Evolutionary conservation across 2,113 vertebrate species (phyloP).

Genomic region (Ceuthmochares aereus): DNA sequence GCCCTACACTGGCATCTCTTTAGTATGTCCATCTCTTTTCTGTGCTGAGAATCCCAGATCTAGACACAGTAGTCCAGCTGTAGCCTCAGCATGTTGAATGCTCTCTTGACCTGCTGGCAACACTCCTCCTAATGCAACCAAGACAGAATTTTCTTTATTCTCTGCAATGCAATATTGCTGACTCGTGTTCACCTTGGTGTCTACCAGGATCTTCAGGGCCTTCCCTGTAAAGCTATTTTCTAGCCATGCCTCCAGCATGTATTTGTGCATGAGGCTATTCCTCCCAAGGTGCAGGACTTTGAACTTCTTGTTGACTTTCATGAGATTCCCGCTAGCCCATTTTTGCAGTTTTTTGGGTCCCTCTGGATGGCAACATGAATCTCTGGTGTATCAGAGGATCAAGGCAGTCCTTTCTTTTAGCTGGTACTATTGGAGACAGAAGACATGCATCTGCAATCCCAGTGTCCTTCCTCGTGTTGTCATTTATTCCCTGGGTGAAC

Average conservation of each 20-base stretch:
- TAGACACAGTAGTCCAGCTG: neutral
- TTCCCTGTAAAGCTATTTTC: neutral
- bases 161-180: neutral
- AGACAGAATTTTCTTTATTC: neutral
- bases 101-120: neutral
- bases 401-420: neutral
- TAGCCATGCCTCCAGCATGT: neutral
- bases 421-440: neutral
- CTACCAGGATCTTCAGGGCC: neutral
- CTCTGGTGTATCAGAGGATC: neutral
- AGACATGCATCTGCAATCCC: neutral
- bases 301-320: neutral
- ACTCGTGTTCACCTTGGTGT: neutral
- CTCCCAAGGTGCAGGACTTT: neutral
- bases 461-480: neutral
- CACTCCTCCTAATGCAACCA: neutral
- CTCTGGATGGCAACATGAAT: neutral
- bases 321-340: neutral
- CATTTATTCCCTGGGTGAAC: neutral
- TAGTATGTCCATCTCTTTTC: neutral
- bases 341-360: neutral
- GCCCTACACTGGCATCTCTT: neutral
- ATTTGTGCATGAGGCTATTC: neutral
- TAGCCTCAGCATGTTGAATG: neutral
- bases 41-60: neutral